phyloP scores from a whole-genome alignment of 1,140 invertebrate species.

The Nephotettix cincticeps region DNA sequence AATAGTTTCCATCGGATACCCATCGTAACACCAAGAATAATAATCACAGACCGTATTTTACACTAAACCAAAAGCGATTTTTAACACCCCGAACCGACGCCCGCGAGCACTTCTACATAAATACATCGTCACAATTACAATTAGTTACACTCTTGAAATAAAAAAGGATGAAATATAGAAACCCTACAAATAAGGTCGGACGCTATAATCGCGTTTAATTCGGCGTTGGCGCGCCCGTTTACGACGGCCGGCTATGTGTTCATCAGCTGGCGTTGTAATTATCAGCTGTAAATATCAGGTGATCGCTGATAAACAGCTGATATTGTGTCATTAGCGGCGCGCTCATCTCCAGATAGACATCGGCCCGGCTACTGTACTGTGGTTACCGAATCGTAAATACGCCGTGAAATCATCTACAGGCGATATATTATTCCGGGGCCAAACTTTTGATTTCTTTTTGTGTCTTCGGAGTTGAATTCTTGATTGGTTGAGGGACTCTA shows the following conservation, averaged over 20 bases:
- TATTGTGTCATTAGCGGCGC: neutral
- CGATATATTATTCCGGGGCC: no score
- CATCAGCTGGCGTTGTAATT: conserved; percentile 7
- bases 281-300: conserved; percentile 12
- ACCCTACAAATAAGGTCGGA: neutral
- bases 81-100: no score
- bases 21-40: no score
- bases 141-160: neutral
- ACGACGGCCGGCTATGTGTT: neutral
- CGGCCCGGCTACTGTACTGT: conserved; percentile 1
- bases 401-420: no score
- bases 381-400: neutral
- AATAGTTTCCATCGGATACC: no score
- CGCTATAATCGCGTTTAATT: neutral
- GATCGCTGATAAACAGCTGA: conserved; percentile 2
- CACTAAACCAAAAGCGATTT: no score
- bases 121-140: neutral
- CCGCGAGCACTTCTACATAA: neutral
- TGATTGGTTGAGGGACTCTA: no score
- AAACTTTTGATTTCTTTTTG: no score
- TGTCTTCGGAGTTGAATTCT: no score
- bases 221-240: neutral
- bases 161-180: neutral
- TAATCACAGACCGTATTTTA: no score
- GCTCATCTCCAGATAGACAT: neutral